A percentile compares a stretch with the other conserved stretches of the same genome.
Conservation (phyloP, 2,888 invertebrate genomes). For the Mystacides longicornis region DNA sequence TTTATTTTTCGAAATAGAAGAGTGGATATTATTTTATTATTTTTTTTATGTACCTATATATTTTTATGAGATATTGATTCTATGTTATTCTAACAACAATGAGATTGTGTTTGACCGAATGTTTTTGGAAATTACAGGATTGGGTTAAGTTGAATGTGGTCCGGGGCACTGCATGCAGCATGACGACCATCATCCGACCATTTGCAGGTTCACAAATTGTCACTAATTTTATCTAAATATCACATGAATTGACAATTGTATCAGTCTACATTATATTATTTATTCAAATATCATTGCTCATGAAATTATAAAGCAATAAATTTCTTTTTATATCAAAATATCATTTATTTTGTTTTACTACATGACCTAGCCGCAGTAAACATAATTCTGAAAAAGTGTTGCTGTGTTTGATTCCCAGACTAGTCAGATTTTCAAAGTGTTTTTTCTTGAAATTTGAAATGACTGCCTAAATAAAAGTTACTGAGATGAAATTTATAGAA, state of each 20-base stretch:
- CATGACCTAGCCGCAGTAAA: not conserved
- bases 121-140: slow-evolving; percentile 24
- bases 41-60: no score
- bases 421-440: no score
- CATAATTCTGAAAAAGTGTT: no score
- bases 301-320: not conserved
- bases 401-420: no score
- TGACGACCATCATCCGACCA: not conserved
- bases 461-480: no score
- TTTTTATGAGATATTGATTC: no score
- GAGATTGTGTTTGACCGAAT: slow-evolving; percentile 8
- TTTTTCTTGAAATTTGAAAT: no score
- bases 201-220: not conserved
- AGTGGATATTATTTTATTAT: no score
- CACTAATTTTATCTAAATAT: not conserved
- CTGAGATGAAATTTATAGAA: no score
- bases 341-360: not conserved
- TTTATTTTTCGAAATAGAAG: no score
- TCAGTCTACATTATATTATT: not conserved
- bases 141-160: slow-evolving; percentile 25
- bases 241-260: not conserved
- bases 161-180: slow-evolving; percentile 10
- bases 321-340: not conserved
- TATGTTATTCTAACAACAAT: no score
- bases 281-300: not conserved